These are phyloP conservation scores for Anniella stebbinsi DNA, from an alignment of 2,797 vertebrate genomes.

Conservation along the genomic window DNA sequence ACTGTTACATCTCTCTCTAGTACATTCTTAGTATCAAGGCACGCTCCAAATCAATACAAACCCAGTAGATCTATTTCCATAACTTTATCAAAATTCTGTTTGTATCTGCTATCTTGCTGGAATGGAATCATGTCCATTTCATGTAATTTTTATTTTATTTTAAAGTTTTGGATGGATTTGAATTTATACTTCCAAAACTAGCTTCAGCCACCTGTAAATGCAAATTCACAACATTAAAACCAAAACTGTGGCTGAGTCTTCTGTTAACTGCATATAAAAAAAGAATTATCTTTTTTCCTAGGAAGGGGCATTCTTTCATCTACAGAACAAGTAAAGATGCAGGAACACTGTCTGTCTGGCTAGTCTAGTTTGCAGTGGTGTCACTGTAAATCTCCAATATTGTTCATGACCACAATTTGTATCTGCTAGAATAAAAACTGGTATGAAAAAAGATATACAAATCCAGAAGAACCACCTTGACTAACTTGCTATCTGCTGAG, in stretches of 20 bases:
- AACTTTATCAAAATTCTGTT: not conserved
- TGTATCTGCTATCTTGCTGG: too few relatives aligned
- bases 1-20: not conserved
- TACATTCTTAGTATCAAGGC: not conserved
- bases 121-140: not conserved
- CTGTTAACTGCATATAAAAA: not conserved
- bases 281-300: not conserved
- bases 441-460: not conserved
- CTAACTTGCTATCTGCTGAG: not conserved
- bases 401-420: not conserved
- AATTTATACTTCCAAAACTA: not conserved
- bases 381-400: not conserved
- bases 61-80: not conserved
- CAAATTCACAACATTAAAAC: not conserved
- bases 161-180: not conserved
- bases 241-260: not conserved
- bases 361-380: not conserved
- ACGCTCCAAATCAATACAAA: not conserved
- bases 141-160: not conserved
- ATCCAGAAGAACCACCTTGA: rapidly evolving
- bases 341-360: not conserved
- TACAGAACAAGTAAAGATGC: not conserved
- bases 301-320: not conserved
- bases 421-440: not conserved
- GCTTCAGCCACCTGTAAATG: not conserved